Evolutionary conservation across 1,140 invertebrate genomes (phyloP).

Genomic region (Scaptomyza graminum): DNA sequence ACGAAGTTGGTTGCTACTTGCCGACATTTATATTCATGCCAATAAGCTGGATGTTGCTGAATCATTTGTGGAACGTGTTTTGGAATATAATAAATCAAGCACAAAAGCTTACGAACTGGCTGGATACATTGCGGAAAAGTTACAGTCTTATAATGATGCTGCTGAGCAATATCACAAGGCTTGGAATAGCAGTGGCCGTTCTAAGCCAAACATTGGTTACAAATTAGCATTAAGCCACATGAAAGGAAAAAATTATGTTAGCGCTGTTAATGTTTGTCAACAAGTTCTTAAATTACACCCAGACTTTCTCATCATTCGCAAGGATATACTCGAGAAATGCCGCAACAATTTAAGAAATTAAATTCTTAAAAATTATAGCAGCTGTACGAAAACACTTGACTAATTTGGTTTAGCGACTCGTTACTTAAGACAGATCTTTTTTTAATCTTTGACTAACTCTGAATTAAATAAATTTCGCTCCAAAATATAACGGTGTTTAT

Average conservation of each 20-base stretch:
- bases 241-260: conserved; percentile 92
- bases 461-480: too few species aligned
- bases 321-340: conserved; percentile 98
- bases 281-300: conserved; percentile 92
- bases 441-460: too few species aligned
- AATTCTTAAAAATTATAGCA: neutral
- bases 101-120: conserved; percentile 95
- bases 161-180: conserved; percentile 90
- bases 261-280: conserved; percentile 92
- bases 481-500: too few species aligned
- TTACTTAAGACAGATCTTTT: too few species aligned
- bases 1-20: conserved; percentile 95
- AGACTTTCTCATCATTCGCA: conserved; percentile 95
- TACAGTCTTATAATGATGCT: conserved; percentile 95
- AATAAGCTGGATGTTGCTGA: conserved; percentile 94
- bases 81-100: conserved; percentile 96
- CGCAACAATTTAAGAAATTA: conserved; percentile 91
- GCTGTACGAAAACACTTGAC: too few species aligned
- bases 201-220: conserved; percentile 93
- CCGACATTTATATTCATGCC: conserved; percentile 95
- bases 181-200: conserved; percentile 92
- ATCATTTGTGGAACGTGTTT: conserved; percentile 91
- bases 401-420: too few species aligned
- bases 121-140: conserved; percentile 95
- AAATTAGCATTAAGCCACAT: conserved; percentile 96